These are phyloP conservation scores for Seriola quinqueradiata DNA, from an alignment of 2,113 vertebrate species.

Conservation along the genomic window DNA sequence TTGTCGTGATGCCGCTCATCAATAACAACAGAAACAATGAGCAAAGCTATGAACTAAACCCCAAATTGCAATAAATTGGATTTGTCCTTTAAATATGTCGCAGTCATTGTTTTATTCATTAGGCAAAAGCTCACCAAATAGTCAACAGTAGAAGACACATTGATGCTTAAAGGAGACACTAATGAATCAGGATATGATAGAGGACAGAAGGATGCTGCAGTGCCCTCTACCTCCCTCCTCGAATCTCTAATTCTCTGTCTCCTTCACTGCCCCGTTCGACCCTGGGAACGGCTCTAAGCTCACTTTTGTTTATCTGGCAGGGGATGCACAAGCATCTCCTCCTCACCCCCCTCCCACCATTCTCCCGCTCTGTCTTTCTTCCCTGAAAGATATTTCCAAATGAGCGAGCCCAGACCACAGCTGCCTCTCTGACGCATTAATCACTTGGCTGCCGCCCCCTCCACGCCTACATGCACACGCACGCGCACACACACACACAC, in stretches of 20 bases:
- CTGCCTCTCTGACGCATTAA: conserved; percentile 80
- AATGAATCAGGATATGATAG: conserved; percentile 32
- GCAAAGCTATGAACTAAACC: neutral
- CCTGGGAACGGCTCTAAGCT: conserved; percentile 35
- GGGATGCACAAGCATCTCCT: conserved; percentile 39
- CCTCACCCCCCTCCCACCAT: conserved; percentile 3
- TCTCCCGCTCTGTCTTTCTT: conserved; percentile 56
- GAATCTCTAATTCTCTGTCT: conserved; percentile 38
- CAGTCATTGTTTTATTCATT: neutral
- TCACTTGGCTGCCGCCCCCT: conserved; percentile 74
- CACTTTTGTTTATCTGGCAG: conserved; percentile 73
- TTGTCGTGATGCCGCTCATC: no score
- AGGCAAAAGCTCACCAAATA: neutral
- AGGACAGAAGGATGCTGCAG: conserved; percentile 54
- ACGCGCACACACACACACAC: neutral
- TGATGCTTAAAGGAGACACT: conserved; percentile 40
- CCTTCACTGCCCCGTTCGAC: conserved; percentile 25
- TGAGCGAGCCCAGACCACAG: conserved; percentile 73
- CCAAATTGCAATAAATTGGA: neutral
- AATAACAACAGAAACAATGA: neutral
- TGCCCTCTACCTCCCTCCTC: conserved; percentile 36
- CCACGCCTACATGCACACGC: conserved; percentile 15
- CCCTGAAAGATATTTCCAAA: conserved; percentile 80
- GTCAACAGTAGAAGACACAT: neutral
- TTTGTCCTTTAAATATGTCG: neutral